Evolutionary conservation across 2,113 vertebrate species (phyloP).

Genomic region (Ovibos moschatus): DNA sequence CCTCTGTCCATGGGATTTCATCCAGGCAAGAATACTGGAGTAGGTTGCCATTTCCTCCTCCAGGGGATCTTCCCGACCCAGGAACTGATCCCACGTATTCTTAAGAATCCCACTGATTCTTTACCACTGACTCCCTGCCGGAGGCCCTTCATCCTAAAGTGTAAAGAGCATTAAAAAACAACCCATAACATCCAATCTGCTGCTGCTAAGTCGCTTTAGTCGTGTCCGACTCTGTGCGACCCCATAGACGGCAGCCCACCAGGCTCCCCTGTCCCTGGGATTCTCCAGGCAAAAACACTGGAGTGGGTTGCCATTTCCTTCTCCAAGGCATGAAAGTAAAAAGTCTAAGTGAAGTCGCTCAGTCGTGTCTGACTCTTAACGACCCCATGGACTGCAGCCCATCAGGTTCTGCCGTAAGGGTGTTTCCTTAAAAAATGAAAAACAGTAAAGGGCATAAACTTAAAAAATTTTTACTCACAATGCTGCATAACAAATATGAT

Average conservation of each 20-base stretch:
- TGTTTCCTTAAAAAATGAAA: slow-evolving; percentile 58
- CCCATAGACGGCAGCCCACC: too few relatives aligned
- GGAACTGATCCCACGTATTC: neutral
- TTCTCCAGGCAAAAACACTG: too few relatives aligned
- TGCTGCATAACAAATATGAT: slow-evolving; percentile 46
- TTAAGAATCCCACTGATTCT: neutral
- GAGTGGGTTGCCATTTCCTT: too few relatives aligned
- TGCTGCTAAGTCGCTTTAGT: too few relatives aligned
- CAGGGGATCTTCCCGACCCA: neutral
- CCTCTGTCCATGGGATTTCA: neutral
- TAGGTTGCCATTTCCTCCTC: neutral
- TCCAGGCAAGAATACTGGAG: neutral
- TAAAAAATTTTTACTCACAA: slow-evolving; percentile 33
- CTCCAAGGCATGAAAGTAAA: too few relatives aligned
- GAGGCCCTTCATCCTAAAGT: slow-evolving; percentile 24
- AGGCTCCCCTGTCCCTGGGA: too few relatives aligned
- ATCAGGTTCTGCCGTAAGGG: neutral
- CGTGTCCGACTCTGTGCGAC: too few relatives aligned
- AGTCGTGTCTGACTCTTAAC: too few relatives aligned
- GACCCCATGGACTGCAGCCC: too few relatives aligned
- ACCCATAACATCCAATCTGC: neutral
- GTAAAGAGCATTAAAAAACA: neutral
- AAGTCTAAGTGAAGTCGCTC: too few relatives aligned
- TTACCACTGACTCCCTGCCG: neutral
- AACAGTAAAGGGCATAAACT: slow-evolving; percentile 36